Evolutionary conservation across 2,888 invertebrate genomes (phyloP).

Genomic region (Polyommatus icarus): DNA sequence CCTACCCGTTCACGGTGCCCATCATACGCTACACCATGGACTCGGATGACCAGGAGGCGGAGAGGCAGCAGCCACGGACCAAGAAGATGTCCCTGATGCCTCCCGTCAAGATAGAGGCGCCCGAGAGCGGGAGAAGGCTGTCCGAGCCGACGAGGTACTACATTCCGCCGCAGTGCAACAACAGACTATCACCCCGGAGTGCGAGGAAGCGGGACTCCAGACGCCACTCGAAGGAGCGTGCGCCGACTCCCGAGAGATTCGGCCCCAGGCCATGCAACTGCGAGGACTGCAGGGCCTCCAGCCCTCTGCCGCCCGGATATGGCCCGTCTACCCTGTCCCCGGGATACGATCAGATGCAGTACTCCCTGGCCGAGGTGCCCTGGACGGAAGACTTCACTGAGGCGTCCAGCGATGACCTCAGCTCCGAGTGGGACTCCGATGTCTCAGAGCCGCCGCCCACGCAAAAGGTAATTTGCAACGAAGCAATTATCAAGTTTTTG

Average conservation of each 20-base stretch:
- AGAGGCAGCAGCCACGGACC: conserved; percentile 60
- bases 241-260: conserved; percentile 55
- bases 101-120: conserved; percentile 73
- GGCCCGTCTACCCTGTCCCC: conserved; percentile 74
- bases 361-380: conserved; percentile 87
- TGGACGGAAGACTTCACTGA: conserved; percentile 90
- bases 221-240: conserved; percentile 62
- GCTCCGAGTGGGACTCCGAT: conserved; percentile 95
- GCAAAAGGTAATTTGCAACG: conserved; percentile 56
- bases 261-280: conserved; percentile 73
- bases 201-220: conserved; percentile 67
- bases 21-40: conserved; percentile 76
- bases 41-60: conserved; percentile 57
- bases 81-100: conserved; percentile 73
- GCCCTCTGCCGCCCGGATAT: conserved; percentile 74
- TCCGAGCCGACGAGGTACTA: conserved; percentile 71
- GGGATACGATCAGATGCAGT: conserved; percentile 90
- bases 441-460: conserved; percentile 80
- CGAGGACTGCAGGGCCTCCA: conserved; percentile 75
- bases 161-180: conserved; percentile 74
- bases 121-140: conserved; percentile 63
- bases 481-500: conserved; percentile 19
- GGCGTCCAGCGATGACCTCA: conserved; percentile 94
- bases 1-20: conserved; percentile 70
- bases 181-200: conserved; percentile 69